A percentile compares a stretch with the other conserved stretches of the same genome.
Conservation (phyloP, 2,797 vertebrate species). For the Staurois parvus region DNA sequence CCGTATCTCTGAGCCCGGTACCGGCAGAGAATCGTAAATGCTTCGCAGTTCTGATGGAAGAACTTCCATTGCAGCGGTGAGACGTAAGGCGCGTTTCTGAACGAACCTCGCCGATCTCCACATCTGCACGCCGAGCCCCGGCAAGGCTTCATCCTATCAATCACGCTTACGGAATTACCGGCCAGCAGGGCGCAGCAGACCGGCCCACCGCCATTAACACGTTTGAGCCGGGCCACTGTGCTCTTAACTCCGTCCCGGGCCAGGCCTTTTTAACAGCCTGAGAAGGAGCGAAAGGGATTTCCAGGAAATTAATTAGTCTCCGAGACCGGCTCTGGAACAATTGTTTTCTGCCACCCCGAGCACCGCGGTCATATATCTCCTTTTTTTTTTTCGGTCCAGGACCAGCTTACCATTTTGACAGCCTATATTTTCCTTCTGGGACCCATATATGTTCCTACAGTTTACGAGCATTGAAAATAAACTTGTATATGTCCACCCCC, state of each 20-base stretch:
- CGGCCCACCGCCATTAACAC: conserved; percentile 57
- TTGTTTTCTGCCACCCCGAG: conserved; percentile 61
- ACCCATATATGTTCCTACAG: conserved; percentile 62
- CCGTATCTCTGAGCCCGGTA: too few relatives aligned
- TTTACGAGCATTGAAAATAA: conserved; percentile 63
- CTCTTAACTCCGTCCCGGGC: conserved; percentile 57
- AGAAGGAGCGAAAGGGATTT: conserved; percentile 61
- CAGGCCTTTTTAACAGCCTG: conserved; percentile 57
- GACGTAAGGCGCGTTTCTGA: neutral
- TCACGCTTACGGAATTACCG: conserved; percentile 58
- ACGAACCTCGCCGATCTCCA: neutral
- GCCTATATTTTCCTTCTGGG: conserved; percentile 58
- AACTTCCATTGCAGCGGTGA: neutral
- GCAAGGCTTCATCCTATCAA: conserved; percentile 52
- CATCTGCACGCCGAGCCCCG: conserved; percentile 31
- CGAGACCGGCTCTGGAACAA: conserved; percentile 56
- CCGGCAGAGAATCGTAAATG: too few relatives aligned
- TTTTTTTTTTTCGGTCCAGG: conserved; percentile 40
- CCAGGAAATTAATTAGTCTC: conserved; percentile 64
- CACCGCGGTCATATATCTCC: conserved; percentile 52
- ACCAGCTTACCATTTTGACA: conserved; percentile 53
- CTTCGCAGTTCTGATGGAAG: too few relatives aligned
- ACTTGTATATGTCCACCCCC: conserved; percentile 51
- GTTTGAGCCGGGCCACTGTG: conserved; percentile 55
- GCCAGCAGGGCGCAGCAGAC: conserved; percentile 51